phyloP scores from a whole-genome alignment of 2,888 invertebrate species.

The Folsomia candida region DNA sequence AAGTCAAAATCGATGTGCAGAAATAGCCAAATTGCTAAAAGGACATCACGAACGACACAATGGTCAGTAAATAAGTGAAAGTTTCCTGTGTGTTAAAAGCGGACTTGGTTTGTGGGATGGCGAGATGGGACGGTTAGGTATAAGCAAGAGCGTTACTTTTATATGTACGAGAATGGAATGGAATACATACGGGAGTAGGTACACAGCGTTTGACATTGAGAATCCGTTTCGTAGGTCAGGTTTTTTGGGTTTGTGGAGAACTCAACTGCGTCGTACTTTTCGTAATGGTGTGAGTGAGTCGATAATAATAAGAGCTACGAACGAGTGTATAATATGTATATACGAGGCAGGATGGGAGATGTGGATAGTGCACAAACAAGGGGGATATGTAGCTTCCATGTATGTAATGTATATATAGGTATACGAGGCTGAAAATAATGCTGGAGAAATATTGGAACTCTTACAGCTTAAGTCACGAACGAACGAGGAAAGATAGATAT shows the following conservation, averaged over 20 bases:
- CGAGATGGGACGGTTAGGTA: neutral
- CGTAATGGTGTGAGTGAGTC: no score
- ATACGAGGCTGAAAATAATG: no score
- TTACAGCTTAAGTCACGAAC: no score
- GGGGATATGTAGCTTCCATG: no score
- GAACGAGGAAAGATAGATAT: no score
- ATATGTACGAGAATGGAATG: neutral
- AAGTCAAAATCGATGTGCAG: neutral
- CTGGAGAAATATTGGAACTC: no score
- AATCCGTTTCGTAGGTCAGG: neutral
- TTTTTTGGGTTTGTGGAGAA: neutral
- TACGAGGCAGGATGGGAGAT: no score
- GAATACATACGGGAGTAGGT: neutral
- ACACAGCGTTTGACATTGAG: constrained; percentile 3
- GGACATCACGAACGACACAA: no score
- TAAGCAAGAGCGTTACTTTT: neutral
- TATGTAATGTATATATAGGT: no score
- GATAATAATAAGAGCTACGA: no score
- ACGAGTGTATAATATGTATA: no score
- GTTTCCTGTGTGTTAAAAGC: neutral
- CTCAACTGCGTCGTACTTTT: constrained; percentile 4
- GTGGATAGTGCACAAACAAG: no score
- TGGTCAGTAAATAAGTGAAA: neutral
- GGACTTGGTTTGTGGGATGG: neutral
- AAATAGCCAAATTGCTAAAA: neutral